Evolutionary conservation across 92 coral and sea anemone species (phyloP), one percentile per base, ranked within the genome.

Genomic region (Bergia puertoricense): DNA sequence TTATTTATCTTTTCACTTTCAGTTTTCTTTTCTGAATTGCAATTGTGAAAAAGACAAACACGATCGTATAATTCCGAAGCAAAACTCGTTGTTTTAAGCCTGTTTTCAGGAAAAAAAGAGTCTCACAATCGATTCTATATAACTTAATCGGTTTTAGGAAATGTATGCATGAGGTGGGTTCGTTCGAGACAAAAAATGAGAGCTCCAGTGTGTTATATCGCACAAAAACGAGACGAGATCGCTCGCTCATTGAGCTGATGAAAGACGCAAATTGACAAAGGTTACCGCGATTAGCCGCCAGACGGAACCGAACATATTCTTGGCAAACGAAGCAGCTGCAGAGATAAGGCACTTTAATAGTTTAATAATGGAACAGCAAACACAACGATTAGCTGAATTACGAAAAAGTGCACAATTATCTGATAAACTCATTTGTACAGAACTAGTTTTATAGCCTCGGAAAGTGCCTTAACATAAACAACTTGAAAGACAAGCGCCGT

Each of bases 241-340:
- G 46, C 80, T 79, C 6, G 41, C 2, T 38, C 44, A 22, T 1
- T 73, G 43, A 22, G 36, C 43, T 51, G 82, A 45, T 79, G 82
- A 79, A 79, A 79, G 82, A 79, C 66, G 39, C 82, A 79, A 79
- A 79, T 79, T 79, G 43, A 79, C 62, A 79, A 79, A 79, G 82
- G 82, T 79, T 79, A 36, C 82, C 82, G 82, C 82, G 67, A 50
- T 11, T 45, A 50, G 82, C 67, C 65, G 65, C 67, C 67, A 79
- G 82, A 79, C 82, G 42, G 41, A 79, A 79, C 39, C 59, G 18
- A 30, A 36, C 38, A n/a, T 16, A 16, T 79, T 79, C 77, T 73
- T 36, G 41, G 77, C 77, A 39, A 69, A 39, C n/a, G 43, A 73
- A 37, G 44, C 77, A 73, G 77, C 43, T 37, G 77, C 4, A 9